Percentiles rank a stretch among this genome's conserved stretches.
Conservation (phyloP, 2,113 vertebrate species). For the Epinephelus cyanopodus region DNA sequence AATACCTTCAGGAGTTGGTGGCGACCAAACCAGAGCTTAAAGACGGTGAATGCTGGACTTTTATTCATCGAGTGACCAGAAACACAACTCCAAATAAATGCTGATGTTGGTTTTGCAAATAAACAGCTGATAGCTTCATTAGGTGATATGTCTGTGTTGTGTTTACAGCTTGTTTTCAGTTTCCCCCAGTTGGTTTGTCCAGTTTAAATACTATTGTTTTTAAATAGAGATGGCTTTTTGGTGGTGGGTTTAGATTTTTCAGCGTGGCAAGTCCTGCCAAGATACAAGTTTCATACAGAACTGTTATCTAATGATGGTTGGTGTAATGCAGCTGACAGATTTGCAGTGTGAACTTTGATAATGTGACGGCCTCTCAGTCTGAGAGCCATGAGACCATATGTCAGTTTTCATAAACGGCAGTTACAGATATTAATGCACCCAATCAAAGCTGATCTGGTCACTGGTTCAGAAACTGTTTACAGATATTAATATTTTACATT, state of each 20-base stretch:
- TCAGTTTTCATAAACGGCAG: not conserved
- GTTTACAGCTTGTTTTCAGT: not conserved
- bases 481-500: not conserved
- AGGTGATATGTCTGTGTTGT: not conserved
- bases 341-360: not conserved
- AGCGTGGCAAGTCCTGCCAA: not conserved
- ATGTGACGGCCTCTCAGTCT: not conserved
- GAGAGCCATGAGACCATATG: conserved; percentile 8
- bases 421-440: not conserved
- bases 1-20: too few species aligned
- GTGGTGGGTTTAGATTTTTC: not conserved
- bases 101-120: not conserved
- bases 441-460: not conserved
- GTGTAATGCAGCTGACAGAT: not conserved
- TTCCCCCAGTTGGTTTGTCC: not conserved
- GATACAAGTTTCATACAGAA: not conserved
- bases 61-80: not conserved
- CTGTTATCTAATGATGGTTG: not conserved
- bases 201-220: not conserved
- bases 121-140: not conserved
- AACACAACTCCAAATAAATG: not conserved
- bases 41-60: not conserved
- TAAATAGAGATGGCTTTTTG: not conserved
- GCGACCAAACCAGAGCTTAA: not conserved
- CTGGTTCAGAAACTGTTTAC: not conserved